Conservation (phyloP, 2,797 vertebrate species). For the Anabacerthia variegaticeps region DNA sequence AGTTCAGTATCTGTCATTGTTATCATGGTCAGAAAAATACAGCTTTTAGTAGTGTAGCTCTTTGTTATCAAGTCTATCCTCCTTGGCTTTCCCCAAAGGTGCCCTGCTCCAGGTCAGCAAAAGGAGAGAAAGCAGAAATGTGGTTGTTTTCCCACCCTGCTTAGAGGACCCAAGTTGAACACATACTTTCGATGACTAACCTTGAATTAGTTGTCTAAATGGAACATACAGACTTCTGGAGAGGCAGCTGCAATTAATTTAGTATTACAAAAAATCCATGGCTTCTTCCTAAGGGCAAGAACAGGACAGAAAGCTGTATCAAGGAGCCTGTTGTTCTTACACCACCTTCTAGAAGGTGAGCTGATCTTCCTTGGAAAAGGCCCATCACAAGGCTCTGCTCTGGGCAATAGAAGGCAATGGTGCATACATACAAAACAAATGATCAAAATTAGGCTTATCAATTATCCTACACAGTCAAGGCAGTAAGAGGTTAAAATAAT, state of each 20-base stretch:
- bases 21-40: not conserved
- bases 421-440: not conserved
- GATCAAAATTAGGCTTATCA: not conserved
- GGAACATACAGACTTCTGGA: not conserved
- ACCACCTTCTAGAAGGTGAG: not conserved
- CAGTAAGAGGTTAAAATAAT: not conserved
- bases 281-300: rapidly evolving
- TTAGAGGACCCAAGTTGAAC: not conserved
- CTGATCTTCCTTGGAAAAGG: not conserved
- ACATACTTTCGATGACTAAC: not conserved
- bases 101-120: not conserved
- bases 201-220: not conserved
- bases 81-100: not conserved
- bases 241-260: not conserved
- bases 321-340: not conserved
- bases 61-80: not conserved
- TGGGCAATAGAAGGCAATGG: not conserved
- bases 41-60: not conserved
- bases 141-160: not conserved
- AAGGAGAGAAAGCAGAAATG: not conserved
- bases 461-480: not conserved
- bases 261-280: not conserved
- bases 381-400: not conserved
- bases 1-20: not conserved
- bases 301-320: not conserved